These are phyloP conservation scores for Psammodynastes pulverulentus DNA, from an alignment of 2,113 vertebrate species.

Conservation along the genomic window DNA sequence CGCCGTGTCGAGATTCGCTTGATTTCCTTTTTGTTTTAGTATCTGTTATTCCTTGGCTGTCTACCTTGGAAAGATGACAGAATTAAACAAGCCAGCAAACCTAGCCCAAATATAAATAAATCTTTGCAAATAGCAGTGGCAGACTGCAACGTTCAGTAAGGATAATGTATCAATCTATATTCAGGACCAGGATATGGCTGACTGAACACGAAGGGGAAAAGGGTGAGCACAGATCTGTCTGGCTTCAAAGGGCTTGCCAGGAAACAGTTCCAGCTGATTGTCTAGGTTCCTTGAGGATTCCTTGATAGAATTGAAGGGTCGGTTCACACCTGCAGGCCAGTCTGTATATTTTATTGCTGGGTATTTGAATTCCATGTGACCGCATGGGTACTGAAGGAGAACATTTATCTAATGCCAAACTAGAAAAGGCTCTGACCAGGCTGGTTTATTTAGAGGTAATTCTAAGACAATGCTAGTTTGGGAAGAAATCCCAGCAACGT, in stretches of 20 bases:
- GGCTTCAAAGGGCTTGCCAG: constrained; percentile 12
- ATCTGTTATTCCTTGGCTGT: constrained; percentile 14
- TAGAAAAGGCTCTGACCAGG: not conserved
- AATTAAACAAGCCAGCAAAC: constrained; percentile 17
- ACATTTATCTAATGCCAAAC: not conserved
- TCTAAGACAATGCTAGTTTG: not conserved
- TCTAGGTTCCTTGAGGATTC: not conserved
- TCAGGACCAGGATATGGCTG: constrained; percentile 13
- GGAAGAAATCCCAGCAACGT: not conserved
- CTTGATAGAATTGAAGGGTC: not conserved
- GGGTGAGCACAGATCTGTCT: not conserved
- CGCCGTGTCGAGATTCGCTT: not conserved
- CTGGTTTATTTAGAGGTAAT: not conserved
- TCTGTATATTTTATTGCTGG: not conserved
- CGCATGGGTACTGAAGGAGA: not conserved
- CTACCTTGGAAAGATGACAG: constrained; percentile 18
- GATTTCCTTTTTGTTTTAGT: constrained; percentile 4
- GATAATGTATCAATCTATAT: constrained; percentile 33
- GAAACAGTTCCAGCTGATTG: constrained; percentile 9
- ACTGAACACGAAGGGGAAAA: constrained; percentile 15
- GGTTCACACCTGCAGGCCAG: not conserved
- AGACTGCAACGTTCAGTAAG: constrained; percentile 15
- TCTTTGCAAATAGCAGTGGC: constrained; percentile 13
- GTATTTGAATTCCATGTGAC: not conserved
- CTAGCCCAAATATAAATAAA: constrained; percentile 17